phyloP scores from a whole-genome alignment of 2,797 vertebrate species.

The Triplophysa bombifrons region DNA sequence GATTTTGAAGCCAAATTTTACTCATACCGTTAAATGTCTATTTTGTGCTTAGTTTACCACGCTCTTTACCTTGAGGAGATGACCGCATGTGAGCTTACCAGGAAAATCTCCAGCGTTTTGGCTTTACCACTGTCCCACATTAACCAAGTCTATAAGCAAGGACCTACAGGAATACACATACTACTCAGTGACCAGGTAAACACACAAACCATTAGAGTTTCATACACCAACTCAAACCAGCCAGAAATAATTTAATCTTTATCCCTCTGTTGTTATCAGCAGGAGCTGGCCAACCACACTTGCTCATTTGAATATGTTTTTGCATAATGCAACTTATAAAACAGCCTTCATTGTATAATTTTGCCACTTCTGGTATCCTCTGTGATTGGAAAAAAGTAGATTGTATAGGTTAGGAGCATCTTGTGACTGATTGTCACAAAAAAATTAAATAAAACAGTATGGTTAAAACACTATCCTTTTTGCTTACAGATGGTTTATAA shows the following conservation, averaged over 20 bases:
- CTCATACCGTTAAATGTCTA: background rate
- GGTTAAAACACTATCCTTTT: background rate
- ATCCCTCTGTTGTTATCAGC: background rate
- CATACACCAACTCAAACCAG: background rate
- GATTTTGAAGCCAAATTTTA: background rate
- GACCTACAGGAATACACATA: conserved; percentile 73
- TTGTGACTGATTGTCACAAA: background rate
- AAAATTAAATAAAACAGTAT: too few species aligned
- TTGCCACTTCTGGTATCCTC: background rate
- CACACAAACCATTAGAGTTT: background rate
- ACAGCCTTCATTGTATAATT: conserved; percentile 2
- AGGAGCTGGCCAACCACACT: background rate
- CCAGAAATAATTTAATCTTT: background rate
- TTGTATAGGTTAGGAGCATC: background rate
- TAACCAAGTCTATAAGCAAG: conserved; percentile 74
- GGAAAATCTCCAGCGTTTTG: conserved; percentile 74
- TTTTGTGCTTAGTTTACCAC: conserved; percentile 71
- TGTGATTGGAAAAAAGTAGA: background rate
- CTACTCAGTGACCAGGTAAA: conserved; percentile 76
- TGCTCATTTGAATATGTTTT: conserved; percentile 49
- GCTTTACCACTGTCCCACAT: conserved; percentile 71
- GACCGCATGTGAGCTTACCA: conserved; percentile 72
- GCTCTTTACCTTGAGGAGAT: conserved; percentile 78
- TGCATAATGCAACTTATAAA: conserved; percentile 53
- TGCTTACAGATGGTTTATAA: conserved; percentile 90